A percentile compares a stretch with the other conserved stretches of the same genome.
These are phyloP conservation scores for Dendrocopos noguchii DNA, from an alignment of 2,113 vertebrate species.

Conservation along the genomic window DNA sequence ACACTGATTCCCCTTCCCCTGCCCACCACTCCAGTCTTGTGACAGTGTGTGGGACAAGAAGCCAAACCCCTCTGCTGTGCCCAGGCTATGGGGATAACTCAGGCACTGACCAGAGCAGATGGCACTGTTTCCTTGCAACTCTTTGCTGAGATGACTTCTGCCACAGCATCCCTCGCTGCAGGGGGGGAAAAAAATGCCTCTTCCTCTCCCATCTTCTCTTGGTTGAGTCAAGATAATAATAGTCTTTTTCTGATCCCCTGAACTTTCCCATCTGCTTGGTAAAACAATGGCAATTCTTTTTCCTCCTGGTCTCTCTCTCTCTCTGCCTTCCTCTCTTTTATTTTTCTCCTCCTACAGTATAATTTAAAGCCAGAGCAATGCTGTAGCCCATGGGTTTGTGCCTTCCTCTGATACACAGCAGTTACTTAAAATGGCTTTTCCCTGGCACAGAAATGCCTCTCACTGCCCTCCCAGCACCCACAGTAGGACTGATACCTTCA, in stretches of 20 bases:
- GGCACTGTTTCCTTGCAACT: neutral
- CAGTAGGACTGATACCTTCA: neutral
- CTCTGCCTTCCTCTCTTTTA: constrained; percentile 72
- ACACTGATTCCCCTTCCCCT: neutral
- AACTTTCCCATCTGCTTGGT: constrained; percentile 85
- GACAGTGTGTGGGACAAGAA: neutral
- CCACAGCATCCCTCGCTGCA: constrained; percentile 23
- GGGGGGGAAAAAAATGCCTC: constrained; percentile 60
- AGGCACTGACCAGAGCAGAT: neutral
- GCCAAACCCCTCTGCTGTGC: neutral
- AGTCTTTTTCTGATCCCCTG: constrained; percentile 83
- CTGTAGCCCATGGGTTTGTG: constrained; percentile 62
- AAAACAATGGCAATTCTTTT: constrained; percentile 84
- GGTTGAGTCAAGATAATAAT: constrained; percentile 80
- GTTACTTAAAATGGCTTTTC: constrained; percentile 73
- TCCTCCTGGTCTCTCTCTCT: constrained; percentile 63
- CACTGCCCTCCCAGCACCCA: neutral
- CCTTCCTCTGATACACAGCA: constrained; percentile 63
- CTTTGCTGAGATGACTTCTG: constrained; percentile 46
- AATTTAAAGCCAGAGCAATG: constrained; percentile 74
- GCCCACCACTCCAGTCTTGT: fast-evolving
- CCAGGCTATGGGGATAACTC: neutral
- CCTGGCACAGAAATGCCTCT: neutral
- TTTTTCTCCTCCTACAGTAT: constrained; percentile 75
- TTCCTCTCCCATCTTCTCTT: constrained; percentile 74